A percentile compares a stretch with the other conserved stretches of the same genome.
phyloP scores from a whole-genome alignment of 1,140 invertebrate species.

The Caenorhabditis remanei region DNA sequence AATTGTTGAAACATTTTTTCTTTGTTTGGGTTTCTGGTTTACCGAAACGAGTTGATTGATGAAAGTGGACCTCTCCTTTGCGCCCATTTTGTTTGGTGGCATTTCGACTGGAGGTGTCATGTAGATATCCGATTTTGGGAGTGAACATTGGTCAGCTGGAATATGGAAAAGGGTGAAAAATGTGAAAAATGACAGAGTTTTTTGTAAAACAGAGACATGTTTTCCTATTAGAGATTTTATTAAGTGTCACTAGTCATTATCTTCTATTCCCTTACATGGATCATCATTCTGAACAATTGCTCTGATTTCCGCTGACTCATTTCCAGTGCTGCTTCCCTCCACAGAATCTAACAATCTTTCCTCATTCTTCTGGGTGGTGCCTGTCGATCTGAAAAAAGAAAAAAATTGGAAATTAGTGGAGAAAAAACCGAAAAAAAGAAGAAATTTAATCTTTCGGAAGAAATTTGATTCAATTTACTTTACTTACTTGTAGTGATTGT shows the following conservation, averaged over 20 bases:
- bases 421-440: not conserved
- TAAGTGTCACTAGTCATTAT: too few relatives aligned
- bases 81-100: slow-evolving; percentile 43
- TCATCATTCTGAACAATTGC: slow-evolving; percentile 33
- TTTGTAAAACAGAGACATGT: too few relatives aligned
- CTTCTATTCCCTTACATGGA: not conserved
- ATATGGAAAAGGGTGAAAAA: not conserved
- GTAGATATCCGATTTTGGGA: slow-evolving; percentile 38
- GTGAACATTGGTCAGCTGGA: slow-evolving; percentile 42
- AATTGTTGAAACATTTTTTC: not conserved
- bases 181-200: not conserved
- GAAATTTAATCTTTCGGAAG: slow-evolving; percentile 5
- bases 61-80: slow-evolving; percentile 53
- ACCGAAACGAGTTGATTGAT: slow-evolving; percentile 59
- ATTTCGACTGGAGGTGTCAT: slow-evolving; percentile 33
- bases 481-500: slow-evolving; percentile 42
- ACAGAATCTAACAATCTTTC: slow-evolving; percentile 6
- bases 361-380: slow-evolving; percentile 29
- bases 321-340: slow-evolving; percentile 45
- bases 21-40: not conserved
- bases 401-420: not conserved
- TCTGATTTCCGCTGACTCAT: slow-evolving; percentile 53
- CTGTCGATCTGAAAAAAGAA: slow-evolving; percentile 24
- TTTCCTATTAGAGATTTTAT: too few relatives aligned
- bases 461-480: slow-evolving; percentile 26